Percentiles rank a stretch among this genome's conserved stretches.
phyloP scores from a whole-genome alignment of 2,888 invertebrate species.

The Rapana venosa region DNA sequence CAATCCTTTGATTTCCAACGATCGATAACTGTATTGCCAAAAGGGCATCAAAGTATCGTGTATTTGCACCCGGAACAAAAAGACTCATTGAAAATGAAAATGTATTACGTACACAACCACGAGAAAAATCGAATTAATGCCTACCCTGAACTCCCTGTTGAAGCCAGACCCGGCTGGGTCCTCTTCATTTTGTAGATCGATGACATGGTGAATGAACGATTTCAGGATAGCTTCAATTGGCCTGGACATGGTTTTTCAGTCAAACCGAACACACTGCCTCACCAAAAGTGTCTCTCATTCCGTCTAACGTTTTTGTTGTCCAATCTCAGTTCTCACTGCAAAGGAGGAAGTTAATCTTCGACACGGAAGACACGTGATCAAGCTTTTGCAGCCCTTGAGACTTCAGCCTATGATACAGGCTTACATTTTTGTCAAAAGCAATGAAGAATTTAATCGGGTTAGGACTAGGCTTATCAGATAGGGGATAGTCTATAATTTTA shows the following conservation, averaged over 20 bases:
- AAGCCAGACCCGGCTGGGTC: conserved; percentile 65
- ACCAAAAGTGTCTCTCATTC: neutral
- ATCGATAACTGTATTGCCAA: too few relatives aligned
- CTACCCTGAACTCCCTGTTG: conserved; percentile 65
- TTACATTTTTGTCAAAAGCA: neutral
- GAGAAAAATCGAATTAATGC: too few relatives aligned
- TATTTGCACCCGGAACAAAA: too few relatives aligned
- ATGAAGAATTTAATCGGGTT: neutral
- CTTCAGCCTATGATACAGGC: neutral
- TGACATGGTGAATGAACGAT: conserved; percentile 63
- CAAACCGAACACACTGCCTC: neutral
- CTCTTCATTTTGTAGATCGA: conserved; percentile 58
- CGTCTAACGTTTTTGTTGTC: neutral
- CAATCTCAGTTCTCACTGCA: too few relatives aligned
- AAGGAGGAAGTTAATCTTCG: conserved; percentile 35
- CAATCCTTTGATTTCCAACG: too few relatives aligned
- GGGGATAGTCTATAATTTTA: too few relatives aligned
- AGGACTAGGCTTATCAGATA: too few relatives aligned
- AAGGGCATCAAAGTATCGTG: too few relatives aligned
- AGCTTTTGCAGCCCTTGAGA: neutral
- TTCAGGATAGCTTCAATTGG: conserved; percentile 56
- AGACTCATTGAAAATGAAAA: too few relatives aligned
- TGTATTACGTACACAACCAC: too few relatives aligned
- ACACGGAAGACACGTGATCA: conserved; percentile 34
- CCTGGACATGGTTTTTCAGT: conserved; percentile 43